Percentiles rank a stretch among this genome's conserved stretches.
These are phyloP conservation scores for Todiramphus saurophagus DNA, from an alignment of 2,113 vertebrate species.

Conservation along the genomic window DNA sequence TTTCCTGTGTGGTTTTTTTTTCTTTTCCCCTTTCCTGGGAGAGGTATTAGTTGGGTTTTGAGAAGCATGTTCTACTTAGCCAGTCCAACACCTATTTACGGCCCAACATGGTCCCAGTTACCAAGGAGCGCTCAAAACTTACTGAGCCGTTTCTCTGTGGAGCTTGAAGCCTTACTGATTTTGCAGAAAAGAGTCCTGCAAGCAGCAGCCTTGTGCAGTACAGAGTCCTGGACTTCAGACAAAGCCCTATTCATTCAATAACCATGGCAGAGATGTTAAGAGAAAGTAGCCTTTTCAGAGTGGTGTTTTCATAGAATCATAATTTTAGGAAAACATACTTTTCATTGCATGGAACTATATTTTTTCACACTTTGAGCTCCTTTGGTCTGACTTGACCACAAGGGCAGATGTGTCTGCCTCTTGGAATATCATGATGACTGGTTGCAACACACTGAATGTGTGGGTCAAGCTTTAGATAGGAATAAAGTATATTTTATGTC, in stretches of 20 bases:
- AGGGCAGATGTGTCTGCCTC: not conserved
- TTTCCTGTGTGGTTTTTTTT: not conserved
- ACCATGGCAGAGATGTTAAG: not conserved
- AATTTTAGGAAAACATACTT: not conserved
- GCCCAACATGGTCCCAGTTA: not conserved
- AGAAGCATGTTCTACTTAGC: not conserved
- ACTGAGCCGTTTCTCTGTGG: not conserved
- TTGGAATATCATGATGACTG: not conserved
- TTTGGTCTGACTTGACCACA: not conserved
- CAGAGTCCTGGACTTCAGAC: not conserved
- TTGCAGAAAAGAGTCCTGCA: not conserved
- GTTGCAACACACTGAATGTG: rapidly evolving
- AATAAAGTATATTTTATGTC: not conserved
- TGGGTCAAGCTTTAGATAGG: not conserved
- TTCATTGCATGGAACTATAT: not conserved
- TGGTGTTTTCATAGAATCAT: not conserved
- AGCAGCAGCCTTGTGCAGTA: not conserved
- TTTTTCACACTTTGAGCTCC: not conserved
- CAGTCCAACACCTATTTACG: not conserved
- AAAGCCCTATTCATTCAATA: slow-evolving; percentile 9
- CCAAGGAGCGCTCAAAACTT: not conserved
- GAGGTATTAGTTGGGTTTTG: not conserved
- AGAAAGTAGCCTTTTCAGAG: not conserved
- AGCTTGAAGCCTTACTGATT: not conserved
- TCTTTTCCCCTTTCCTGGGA: not conserved